Conservation (phyloP, 2,113 vertebrate species). For the Syngnathus typhle region DNA sequence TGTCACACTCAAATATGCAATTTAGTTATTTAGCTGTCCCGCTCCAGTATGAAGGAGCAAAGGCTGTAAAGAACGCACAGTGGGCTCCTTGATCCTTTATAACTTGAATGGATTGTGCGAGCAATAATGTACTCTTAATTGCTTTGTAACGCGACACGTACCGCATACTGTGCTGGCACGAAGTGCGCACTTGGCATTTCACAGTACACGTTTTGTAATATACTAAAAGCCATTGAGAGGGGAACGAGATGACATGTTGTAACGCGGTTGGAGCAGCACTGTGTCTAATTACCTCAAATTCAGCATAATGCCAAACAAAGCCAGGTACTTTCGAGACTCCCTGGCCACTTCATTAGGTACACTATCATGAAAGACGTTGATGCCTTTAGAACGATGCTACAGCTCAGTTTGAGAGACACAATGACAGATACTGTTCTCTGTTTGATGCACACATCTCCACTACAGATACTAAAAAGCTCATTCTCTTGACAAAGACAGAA, state of each 20-base stretch:
- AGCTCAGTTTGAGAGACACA: background rate
- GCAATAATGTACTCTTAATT: constrained; percentile 61
- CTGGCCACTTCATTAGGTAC: background rate
- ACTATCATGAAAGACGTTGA: background rate
- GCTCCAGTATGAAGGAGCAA: constrained; percentile 43
- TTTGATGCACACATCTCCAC: background rate
- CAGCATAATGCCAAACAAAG: background rate
- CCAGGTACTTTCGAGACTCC: background rate
- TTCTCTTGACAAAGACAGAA: background rate
- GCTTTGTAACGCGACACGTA: constrained; percentile 50
- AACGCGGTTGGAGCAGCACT: background rate
- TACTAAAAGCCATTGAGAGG: background rate
- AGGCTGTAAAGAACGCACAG: constrained; percentile 61
- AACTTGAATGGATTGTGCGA: constrained; percentile 53
- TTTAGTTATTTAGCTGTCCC: constrained; percentile 51
- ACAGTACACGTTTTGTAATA: constrained; percentile 15
- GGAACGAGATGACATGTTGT: background rate
- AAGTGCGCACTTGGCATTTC: constrained; percentile 48
- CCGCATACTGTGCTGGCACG: constrained; percentile 29
- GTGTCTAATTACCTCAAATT: background rate
- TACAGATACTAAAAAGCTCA: background rate
- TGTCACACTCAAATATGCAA: constrained; percentile 46
- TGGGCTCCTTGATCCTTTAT: constrained; percentile 46
- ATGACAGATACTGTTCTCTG: background rate
- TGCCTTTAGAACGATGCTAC: background rate